A percentile compares a stretch with the other conserved stretches of the same genome.
phyloP scores from a whole-genome alignment of 2,797 vertebrate genomes.

The Fringilla coelebs region DNA sequence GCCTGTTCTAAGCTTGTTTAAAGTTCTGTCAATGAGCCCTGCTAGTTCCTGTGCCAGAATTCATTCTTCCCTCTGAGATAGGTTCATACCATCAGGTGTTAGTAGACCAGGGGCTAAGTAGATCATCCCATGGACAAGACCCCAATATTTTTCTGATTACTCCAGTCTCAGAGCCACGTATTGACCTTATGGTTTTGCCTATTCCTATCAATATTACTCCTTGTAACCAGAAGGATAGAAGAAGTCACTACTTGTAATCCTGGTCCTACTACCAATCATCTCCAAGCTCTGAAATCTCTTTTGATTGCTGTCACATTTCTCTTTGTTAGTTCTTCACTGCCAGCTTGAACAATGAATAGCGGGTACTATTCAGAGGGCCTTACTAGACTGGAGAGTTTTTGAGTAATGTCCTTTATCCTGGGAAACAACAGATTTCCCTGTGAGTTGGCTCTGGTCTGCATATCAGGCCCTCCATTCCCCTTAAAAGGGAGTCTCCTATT shows the following conservation, averaged over 20 bases:
- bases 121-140: neutral
- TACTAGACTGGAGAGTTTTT: neutral
- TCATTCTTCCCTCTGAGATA: neutral
- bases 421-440: neutral
- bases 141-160: neutral
- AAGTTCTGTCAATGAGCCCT: neutral
- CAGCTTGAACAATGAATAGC: neutral
- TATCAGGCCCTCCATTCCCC: too few species aligned
- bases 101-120: neutral
- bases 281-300: neutral
- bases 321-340: neutral
- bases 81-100: too few species aligned
- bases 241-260: neutral
- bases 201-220: neutral
- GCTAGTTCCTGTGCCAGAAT: neutral
- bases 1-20: neutral
- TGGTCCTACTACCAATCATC: neutral
- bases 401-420: neutral
- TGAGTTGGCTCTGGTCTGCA: neutral
- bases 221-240: neutral
- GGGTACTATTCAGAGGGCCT: neutral
- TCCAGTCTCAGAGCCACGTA: neutral
- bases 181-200: neutral
- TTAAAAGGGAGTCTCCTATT: neutral
- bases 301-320: neutral